Conservation (phyloP, 1,140 invertebrate genomes). For the Lepidurus packardi region DNA sequence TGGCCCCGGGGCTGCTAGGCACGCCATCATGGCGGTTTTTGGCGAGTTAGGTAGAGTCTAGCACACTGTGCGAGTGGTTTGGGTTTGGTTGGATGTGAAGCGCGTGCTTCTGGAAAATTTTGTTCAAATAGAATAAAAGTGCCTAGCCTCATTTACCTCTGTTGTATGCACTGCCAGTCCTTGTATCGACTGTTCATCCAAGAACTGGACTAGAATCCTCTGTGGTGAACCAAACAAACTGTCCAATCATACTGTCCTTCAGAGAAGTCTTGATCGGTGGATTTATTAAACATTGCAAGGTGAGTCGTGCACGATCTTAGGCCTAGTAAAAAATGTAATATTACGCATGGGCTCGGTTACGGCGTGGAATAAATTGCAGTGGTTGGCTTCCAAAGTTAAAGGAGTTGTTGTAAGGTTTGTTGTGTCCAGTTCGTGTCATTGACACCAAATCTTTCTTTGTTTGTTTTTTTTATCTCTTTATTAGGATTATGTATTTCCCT, state of each 20-base stretch:
- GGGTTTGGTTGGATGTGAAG: constrained; percentile 1
- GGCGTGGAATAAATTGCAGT: no score
- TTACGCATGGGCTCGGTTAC: no score
- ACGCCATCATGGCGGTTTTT: constrained; percentile 21
- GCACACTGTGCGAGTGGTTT: constrained; percentile 16
- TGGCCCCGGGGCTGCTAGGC: not conserved
- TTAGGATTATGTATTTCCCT: no score
- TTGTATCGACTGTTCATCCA: no score
- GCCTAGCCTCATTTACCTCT: not conserved
- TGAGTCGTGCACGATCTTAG: no score
- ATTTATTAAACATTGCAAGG: no score
- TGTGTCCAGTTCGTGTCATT: not conserved
- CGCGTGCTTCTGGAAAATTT: not conserved
- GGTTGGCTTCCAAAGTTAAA: not conserved
- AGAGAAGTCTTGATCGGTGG: no score
- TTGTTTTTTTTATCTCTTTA: not conserved
- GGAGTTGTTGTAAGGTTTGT: not conserved
- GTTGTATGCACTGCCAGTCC: not conserved
- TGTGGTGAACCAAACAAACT: no score
- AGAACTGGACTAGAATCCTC: no score
- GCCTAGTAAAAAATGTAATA: no score
- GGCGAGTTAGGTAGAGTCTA: not conserved
- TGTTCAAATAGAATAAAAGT: not conserved
- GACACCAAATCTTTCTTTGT: not conserved
- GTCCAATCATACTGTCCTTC: no score